Conservation (phyloP, 2,888 invertebrate genomes). For the Sphecodes monilicornis region DNA sequence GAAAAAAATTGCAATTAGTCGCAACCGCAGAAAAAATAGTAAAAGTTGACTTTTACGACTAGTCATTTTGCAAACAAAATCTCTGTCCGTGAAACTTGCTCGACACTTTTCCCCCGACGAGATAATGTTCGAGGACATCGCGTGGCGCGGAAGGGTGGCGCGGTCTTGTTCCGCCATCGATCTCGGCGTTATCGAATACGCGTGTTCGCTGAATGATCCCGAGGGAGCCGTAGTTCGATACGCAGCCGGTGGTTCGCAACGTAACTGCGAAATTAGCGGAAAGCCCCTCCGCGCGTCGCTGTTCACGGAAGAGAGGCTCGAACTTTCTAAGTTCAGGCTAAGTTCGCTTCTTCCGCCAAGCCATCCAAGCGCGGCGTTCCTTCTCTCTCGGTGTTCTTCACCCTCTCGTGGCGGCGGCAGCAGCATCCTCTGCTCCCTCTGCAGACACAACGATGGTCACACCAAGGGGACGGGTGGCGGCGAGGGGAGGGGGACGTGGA, state of each 20-base stretch:
- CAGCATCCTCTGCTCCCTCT: not conserved
- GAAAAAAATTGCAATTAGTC: too few relatives aligned
- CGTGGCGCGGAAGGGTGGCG: not conserved
- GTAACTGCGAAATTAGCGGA: conserved; percentile 68
- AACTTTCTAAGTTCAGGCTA: conserved; percentile 68
- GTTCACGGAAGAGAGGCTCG: conserved; percentile 34
- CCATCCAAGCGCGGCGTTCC: conserved; percentile 23
- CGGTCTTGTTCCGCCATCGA: conserved; percentile 48
- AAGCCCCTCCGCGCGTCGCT: conserved; percentile 37
- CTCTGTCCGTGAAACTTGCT: not conserved
- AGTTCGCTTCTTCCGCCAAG: conserved; percentile 60
- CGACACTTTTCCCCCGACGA: not conserved
- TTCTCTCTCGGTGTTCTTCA: conserved; percentile 3
- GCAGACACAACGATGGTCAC: conserved; percentile 30
- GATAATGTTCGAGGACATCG: not conserved
- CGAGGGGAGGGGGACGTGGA: conserved; percentile 25
- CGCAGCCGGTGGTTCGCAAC: conserved; percentile 46
- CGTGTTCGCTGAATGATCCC: conserved; percentile 60
- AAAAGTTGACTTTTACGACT: too few relatives aligned
- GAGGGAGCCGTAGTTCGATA: conserved; percentile 60
- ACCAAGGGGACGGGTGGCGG: not conserved
- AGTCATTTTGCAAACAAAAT: not conserved
- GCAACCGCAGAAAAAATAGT: too few relatives aligned
- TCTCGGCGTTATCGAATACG: conserved; percentile 61
- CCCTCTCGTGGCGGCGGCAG: not conserved